These are phyloP conservation scores for Haliclystus octoradiatus DNA, from an alignment of 30 jellyfish, hydroid and myxozoan genomes.

Conservation along the genomic window DNA sequence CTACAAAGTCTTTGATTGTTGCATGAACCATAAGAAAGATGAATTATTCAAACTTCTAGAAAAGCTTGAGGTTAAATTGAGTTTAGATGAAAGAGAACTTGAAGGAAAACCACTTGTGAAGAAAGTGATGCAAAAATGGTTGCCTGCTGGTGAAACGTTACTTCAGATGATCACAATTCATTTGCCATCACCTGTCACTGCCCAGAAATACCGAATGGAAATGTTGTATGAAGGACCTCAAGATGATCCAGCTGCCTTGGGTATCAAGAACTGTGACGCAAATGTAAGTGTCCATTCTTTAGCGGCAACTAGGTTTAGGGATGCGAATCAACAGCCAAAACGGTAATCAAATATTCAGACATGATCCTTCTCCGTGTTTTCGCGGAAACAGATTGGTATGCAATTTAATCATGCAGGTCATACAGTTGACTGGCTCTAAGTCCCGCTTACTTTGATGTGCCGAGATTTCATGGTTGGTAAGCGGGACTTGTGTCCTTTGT, in stretches of 20 bases:
- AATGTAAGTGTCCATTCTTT: too few species aligned
- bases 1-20: conserved; percentile 96
- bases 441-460: too few species aligned
- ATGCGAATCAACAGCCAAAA: too few species aligned
- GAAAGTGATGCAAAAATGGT: conserved; percentile 88
- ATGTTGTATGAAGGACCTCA: conserved; percentile 96
- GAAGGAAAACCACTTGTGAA: conserved; percentile 92
- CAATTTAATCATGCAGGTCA: too few species aligned
- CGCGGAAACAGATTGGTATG: too few species aligned
- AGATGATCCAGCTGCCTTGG: conserved; percentile 92
- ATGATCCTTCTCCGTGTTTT: too few species aligned
- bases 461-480: too few species aligned
- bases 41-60: conserved; percentile 45
- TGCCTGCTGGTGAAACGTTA: conserved; percentile 98
- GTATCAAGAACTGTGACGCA: conserved; percentile 89
- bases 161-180: conserved; percentile 95
- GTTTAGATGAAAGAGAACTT: conserved; percentile 65
- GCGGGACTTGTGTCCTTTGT: too few species aligned
- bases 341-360: too few species aligned
- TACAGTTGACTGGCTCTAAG: too few species aligned
- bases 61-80: conserved; percentile 55
- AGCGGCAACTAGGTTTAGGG: too few species aligned
- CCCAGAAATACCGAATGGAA: conserved; percentile 98
- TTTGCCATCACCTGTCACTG: conserved; percentile 96
- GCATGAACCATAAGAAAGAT: conserved; percentile 78